phyloP scores from a whole-genome alignment of 2,113 vertebrate species.

The Tamias sibiricus region DNA sequence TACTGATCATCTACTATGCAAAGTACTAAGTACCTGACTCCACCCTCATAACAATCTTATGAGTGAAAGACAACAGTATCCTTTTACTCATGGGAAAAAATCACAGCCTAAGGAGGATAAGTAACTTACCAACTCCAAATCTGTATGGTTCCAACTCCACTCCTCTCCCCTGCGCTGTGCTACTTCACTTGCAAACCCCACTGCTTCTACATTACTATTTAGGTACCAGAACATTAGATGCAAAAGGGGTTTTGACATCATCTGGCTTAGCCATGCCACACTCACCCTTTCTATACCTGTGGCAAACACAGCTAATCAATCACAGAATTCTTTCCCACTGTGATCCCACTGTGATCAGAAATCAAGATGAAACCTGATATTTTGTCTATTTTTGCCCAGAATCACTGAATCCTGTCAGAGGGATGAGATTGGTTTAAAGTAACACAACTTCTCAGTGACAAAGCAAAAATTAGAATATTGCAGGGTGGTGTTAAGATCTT shows the following conservation, averaged over 20 bases:
- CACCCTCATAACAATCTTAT: not conserved
- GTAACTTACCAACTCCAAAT: not conserved
- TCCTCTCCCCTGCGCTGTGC: not conserved
- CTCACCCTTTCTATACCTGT: not conserved
- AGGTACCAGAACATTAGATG: not conserved
- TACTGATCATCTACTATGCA: slow-evolving; percentile 1
- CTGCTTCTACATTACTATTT: accelerated
- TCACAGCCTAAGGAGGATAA: not conserved
- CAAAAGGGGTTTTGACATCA: not conserved
- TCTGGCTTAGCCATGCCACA: not conserved
- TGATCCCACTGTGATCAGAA: not conserved
- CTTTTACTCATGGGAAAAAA: not conserved
- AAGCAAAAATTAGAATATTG: not conserved
- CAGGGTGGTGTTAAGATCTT: not conserved
- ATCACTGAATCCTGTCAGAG: not conserved
- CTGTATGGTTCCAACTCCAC: no score
- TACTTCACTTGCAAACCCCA: no score
- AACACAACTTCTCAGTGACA: not conserved
- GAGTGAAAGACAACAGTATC: not conserved
- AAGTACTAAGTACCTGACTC: not conserved
- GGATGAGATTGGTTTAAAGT: not conserved
- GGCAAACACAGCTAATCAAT: slow-evolving; percentile 11
- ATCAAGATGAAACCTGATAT: not conserved
- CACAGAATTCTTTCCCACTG: not conserved
- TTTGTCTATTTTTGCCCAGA: not conserved